Base-by-base conservation (phyloP, 2,113 vertebrate genomes). In the Anguilla rostrata region DNA sequence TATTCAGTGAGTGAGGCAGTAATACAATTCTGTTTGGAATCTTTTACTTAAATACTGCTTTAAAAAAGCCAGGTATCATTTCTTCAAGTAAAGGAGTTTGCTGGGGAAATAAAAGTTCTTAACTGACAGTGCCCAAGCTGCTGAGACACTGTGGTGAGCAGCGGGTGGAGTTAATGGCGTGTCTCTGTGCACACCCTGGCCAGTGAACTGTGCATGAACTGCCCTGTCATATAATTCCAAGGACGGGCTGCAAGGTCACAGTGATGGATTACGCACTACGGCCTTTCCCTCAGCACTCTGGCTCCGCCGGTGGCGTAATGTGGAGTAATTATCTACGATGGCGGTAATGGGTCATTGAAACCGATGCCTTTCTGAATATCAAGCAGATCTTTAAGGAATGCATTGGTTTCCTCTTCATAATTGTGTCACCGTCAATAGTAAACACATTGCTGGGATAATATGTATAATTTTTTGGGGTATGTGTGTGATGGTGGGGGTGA, bases 141-240 rank as follows among this genome's bases (percentile, higher is more conserved):
- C 60, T 5, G 22, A 66, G 60, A 66, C n/a, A 75, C 26, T 14
- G 71, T 34, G 11, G 26, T 75, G n/a, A 29, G 11, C 71, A n/a
- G 26, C 9, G 26, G 71, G n/a, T 34, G n/a, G 26, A 34, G 11
- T 75, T n/a, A 75, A 11, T 75, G 71, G 1, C n/a, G 11, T 9
- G 71, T 9, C 71, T 12, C 26, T 29, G 5, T 11, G 26, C 26
- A 26, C 26, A n/a, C 71, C 71, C 71, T 34, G 71, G 9, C 71
- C 5, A 34, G 71, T 75, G 71, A 75, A n/a, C 71, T 75, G 71
- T 75, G 71, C n/a, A 75, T 75, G 71, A 75, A 75, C 71, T 75
- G 71, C 20, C 71, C 22, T 53, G 20, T 75, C 22, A 26, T 75
- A 34, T n/a, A 7, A 34, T 75, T 12, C n/a, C 71, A 75, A 75